A percentile compares a stretch with the other conserved stretches of the same genome.
These are phyloP conservation scores for Pogonus chalceus DNA, from an alignment of 1,140 invertebrate species.

Conservation along the genomic window DNA sequence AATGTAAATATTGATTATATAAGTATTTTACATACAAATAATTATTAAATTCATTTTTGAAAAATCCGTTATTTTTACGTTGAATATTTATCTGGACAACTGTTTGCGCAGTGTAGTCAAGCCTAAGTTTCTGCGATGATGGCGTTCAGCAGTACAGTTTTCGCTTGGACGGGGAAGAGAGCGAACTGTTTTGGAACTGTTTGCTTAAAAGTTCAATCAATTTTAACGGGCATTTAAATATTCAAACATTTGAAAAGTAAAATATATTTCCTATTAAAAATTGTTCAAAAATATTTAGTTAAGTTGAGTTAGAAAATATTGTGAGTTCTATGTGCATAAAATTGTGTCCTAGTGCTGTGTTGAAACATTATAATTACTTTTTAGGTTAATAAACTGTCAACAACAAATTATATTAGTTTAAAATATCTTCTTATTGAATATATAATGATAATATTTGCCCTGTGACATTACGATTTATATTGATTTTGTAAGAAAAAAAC, in stretches of 20 bases:
- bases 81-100: neutral
- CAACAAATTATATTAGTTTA: neutral
- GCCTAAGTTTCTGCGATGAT: neutral
- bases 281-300: too few species aligned
- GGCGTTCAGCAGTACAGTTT: neutral
- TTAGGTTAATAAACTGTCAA: neutral
- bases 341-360: neutral
- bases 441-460: neutral
- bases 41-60: too few species aligned
- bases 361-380: too few species aligned
- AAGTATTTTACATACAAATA: too few species aligned
- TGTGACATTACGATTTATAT: neutral
- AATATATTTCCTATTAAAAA: too few species aligned
- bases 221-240: neutral
- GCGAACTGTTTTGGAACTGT: neutral
- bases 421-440: neutral
- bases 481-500: neutral
- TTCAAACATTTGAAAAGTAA: neutral
- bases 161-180: neutral
- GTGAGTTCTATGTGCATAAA: neutral
- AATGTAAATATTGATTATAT: too few species aligned
- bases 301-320: too few species aligned
- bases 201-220: neutral
- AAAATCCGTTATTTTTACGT: too few species aligned
- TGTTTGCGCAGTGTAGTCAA: neutral